phyloP scores from a whole-genome alignment of 2,888 invertebrate genomes.

The Vesta saturnalis region DNA sequence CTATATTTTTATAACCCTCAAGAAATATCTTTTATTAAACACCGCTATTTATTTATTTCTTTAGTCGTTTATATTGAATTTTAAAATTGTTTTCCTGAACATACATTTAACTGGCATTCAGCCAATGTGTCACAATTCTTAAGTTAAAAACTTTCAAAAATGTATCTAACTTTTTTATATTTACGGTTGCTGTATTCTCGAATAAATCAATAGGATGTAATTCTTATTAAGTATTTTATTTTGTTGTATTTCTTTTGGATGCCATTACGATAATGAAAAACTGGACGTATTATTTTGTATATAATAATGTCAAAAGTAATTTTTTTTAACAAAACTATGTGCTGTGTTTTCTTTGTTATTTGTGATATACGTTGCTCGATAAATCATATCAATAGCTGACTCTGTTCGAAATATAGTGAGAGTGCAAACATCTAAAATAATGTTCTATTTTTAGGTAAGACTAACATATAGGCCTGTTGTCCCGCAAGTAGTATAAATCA shows the following conservation, averaged over 20 bases:
- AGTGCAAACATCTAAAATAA: slow-evolving; percentile 37
- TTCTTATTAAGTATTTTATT: not conserved
- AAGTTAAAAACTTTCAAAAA: not conserved
- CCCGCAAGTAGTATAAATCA: slow-evolving; percentile 48
- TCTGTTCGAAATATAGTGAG: slow-evolving; percentile 42
- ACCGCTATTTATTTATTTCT: not conserved
- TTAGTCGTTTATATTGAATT: not conserved
- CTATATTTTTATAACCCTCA: not conserved
- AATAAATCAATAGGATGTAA: not conserved
- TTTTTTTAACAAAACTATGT: no score
- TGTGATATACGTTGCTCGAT: slow-evolving; percentile 45
- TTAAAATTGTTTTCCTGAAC: slow-evolving; percentile 1
- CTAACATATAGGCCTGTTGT: slow-evolving; percentile 37
- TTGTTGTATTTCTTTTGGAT: not conserved
- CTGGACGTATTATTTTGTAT: no score
- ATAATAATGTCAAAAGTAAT: no score
- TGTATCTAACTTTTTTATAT: not conserved
- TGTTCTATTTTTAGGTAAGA: slow-evolving; percentile 36
- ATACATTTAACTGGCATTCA: not conserved
- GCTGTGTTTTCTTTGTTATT: slow-evolving; percentile 38
- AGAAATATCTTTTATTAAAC: not conserved
- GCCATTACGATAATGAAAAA: not conserved
- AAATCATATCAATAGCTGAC: slow-evolving; percentile 47
- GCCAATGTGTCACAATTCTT: not conserved
- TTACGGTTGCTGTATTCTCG: not conserved